phyloP scores from a whole-genome alignment of 2,797 vertebrate genomes.

The Enoplosus armatus region DNA sequence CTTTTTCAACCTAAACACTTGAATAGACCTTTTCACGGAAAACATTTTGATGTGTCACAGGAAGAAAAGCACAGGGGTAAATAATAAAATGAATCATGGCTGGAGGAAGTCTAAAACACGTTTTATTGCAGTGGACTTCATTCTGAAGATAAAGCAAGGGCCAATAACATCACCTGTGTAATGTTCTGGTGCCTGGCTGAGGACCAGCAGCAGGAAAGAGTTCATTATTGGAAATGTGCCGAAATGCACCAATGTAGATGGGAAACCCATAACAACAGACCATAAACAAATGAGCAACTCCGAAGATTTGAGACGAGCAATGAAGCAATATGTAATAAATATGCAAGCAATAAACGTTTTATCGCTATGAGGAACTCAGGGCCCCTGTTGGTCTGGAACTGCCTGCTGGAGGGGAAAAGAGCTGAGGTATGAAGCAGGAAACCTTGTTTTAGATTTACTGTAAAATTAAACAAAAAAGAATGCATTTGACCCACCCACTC shows the following conservation, averaged over 20 bases:
- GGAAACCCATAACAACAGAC: not conserved
- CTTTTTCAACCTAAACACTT: not conserved
- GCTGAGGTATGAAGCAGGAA: not conserved
- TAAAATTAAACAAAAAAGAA: not conserved
- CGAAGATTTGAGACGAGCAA: slow-evolving; percentile 14
- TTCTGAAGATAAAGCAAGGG: not conserved
- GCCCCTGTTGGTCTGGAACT: not conserved
- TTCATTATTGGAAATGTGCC: slow-evolving; percentile 1
- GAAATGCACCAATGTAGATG: not conserved
- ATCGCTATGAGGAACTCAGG: not conserved
- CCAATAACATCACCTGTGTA: not conserved
- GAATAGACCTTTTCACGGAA: not conserved
- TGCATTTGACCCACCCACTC: not conserved
- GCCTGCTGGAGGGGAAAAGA: not conserved
- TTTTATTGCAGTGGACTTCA: not conserved
- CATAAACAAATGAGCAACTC: slow-evolving; percentile 7
- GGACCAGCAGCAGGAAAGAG: not conserved
- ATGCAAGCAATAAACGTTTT: not conserved
- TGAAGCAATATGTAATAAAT: slow-evolving; percentile 1
- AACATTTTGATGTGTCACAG: not conserved
- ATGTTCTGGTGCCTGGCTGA: not conserved
- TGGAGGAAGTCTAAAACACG: not conserved
- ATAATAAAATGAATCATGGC: not conserved
- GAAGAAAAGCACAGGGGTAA: not conserved
- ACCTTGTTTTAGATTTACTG: not conserved